Evolutionary conservation across 2,797 vertebrate genomes (phyloP), one percentile per base, ranked within the genome.

Genomic region (Peromyscus melanophrys): DNA sequence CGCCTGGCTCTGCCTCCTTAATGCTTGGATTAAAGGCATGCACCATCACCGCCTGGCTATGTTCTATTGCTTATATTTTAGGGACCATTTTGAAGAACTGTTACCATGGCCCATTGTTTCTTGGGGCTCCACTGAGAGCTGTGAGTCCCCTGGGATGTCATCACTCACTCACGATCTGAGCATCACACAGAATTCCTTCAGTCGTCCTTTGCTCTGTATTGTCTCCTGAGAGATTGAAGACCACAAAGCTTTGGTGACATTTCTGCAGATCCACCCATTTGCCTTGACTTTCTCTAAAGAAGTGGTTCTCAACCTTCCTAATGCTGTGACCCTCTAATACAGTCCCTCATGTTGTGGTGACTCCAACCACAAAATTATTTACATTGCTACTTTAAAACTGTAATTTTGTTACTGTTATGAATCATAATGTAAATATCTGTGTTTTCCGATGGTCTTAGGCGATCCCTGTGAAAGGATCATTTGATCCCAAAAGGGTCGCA

Each of bases 31-130:
- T 55, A 55, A 16, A 55, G 52, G 52, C 4, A 16, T 55, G 52
- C 2, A 14, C 52, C 52, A 16, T 14, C 52, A 55, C 14, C 4
- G 0, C 52, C 52, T 55, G 52, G 52, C 52, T 55, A 55, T 16
- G 40, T 67, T 92, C 55, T 8, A 25, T 40, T 52, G 81, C 87
- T 19, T 77, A 40, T 43, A 82, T 76, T 96, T 95, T n/a, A 43
- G 34, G 37, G 43, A 55, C 37, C 61, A 10, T 57, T 81, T 71
- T 63, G 25, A 25, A 55, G 43, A 85, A 76, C 11, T 81, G 19
- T 85, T 85, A 57, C 63, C 8, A 65, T 29, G 23, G 40, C 1
- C 52, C 61, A 55, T 21, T 40, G 43, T n/a, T 82, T 76, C 37
- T 12, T 16, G 4, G 31, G 27, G 29, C 52, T 34, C 3, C 11